Base-by-base conservation (phyloP, 2,797 vertebrate species). In the Sus cebifrons region DNA sequence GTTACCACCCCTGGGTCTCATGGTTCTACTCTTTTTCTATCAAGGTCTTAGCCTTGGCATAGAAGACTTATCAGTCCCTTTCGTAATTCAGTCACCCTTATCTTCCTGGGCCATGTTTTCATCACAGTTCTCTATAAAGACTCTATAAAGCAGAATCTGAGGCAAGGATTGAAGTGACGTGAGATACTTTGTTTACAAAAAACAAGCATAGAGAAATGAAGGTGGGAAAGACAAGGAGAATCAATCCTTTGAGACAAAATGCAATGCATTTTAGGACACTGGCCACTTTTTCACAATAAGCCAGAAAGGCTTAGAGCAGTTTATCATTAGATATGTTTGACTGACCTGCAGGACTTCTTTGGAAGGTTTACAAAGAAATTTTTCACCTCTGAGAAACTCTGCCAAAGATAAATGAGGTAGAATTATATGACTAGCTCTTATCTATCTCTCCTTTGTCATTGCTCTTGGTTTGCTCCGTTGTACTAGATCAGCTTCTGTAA, bases 381-480 rank as follows among this genome's bases (percentile, higher is more conserved):
- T 68, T 95, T 91, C n/a, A 91, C 40, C 44, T 89, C 49, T 36
- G 64, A 91, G 68, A 77, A 95, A 95, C 82, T 17, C 79, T 62
- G 54, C 15, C 44, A 82, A 68, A 93, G n/a, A 89, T 91, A 78
- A 94, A 74, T 68, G 49, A 90, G 32, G 70, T 44, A 5, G 23
- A 91, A 74, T 86, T 64, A 81, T 40, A 58, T 70, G 60, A 84
- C 65, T 88, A 21, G 73, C 75, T 91, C 44, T 40, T 7, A 75
- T 96, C 17, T 85, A 17, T 44, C 32, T 91, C 56, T 73, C 62
- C 62, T 36, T 75, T 62, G 23, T 84, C 74, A 36, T 75, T 91
- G 40, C 23, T 95, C 18, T 82, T 71, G n/a, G 36, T n/a, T 89
- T 95, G 23, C 25, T 12, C 11, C 27, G 23, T 60, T 82, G 56